Conservation (phyloP, 23 tunicate species). For the Phallusia fumigata region DNA sequence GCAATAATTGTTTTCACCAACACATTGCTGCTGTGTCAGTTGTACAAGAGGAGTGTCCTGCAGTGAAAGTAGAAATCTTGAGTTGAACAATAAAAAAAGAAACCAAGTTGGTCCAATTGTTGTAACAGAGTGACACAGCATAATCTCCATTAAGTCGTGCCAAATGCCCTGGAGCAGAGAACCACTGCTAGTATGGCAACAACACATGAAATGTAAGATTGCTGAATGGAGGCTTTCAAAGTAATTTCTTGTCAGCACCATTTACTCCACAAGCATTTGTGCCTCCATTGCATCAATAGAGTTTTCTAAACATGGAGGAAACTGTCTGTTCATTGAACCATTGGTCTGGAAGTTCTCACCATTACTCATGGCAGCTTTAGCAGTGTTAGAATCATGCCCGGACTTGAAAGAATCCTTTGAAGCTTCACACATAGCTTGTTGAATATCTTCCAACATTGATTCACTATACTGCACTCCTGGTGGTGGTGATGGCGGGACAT, state of each 20-base stretch:
- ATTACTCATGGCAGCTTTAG: conserved; percentile 34
- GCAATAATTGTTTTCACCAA: neutral
- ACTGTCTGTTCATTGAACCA: conserved; percentile 13
- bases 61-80: too few species aligned
- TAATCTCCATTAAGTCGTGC: too few species aligned
- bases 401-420: conserved; percentile 31
- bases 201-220: too few species aligned
- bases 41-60: too few species aligned
- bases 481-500: conserved; percentile 56
- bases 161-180: too few species aligned
- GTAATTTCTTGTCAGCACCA: too few species aligned
- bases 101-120: too few species aligned
- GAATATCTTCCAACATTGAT: conserved; percentile 54
- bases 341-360: conserved; percentile 32
- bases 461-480: conserved; percentile 46
- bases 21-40: too few species aligned
- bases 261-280: conserved; percentile 56
- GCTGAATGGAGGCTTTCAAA: too few species aligned
- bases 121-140: too few species aligned
- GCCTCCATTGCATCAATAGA: conserved; percentile 71
- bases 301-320: conserved; percentile 53
- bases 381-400: conserved; percentile 45
- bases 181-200: too few species aligned
- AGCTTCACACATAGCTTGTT: conserved; percentile 39
- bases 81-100: too few species aligned